These are phyloP conservation scores for Phrixothrix hirtus DNA, from an alignment of 2,888 invertebrate genomes.

Conservation along the genomic window DNA sequence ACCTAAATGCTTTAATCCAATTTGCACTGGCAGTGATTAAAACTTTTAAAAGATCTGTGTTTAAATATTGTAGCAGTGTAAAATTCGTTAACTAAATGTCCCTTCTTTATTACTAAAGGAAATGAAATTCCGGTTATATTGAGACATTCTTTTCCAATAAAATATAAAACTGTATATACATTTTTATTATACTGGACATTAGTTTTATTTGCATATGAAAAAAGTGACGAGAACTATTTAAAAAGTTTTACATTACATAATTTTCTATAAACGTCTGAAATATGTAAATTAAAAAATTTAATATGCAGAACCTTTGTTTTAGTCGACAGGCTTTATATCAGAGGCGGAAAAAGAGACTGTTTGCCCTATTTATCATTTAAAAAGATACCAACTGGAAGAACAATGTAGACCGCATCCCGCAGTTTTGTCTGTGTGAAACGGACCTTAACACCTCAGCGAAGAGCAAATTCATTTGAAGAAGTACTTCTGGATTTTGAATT, in stretches of 20 bases:
- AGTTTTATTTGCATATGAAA: no score
- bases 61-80: no score
- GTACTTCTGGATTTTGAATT: conserved; percentile 20
- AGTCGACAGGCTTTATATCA: conserved; percentile 17
- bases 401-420: conserved; percentile 26
- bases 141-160: no score
- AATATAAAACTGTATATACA: no score
- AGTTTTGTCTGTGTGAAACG: conserved; percentile 30
- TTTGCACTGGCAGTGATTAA: no score
- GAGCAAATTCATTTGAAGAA: conserved; percentile 25
- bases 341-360: conserved; percentile 18
- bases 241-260: conserved; percentile 7
- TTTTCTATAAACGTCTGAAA: conserved; percentile 33
- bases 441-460: conserved; percentile 27
- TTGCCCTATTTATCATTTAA: conserved; percentile 30
- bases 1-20: no score
- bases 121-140: no score
- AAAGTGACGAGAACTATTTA: no score
- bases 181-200: no score
- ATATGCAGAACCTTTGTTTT: conserved; percentile 30
- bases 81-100: no score
- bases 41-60: no score
- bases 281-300: conserved; percentile 43
- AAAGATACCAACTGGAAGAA: conserved; percentile 22
- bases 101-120: no score